Conservation (phyloP, 2,113 vertebrate species). For the Zosterops lateralis region DNA sequence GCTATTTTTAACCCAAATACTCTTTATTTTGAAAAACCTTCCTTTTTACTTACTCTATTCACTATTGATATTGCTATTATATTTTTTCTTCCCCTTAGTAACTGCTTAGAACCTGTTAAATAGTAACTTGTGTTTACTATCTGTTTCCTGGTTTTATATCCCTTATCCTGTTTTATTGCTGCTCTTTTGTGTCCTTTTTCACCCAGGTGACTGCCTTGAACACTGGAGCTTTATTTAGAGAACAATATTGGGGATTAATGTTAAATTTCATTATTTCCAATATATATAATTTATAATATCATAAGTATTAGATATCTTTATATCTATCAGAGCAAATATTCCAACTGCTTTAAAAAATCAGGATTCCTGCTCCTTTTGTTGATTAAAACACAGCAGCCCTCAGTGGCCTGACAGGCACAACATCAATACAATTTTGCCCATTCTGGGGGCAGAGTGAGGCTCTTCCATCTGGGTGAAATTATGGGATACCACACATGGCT, state of each 20-base stretch:
- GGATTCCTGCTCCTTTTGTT: background rate
- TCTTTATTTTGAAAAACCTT: background rate
- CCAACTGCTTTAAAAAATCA: background rate
- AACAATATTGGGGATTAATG: background rate
- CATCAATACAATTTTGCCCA: background rate
- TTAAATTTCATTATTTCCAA: background rate
- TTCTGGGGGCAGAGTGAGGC: background rate
- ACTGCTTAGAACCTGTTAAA: background rate
- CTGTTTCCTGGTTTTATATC: background rate
- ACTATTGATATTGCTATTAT: background rate
- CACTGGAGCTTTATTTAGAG: background rate
- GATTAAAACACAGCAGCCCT: background rate
- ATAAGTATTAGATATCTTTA: background rate
- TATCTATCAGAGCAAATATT: background rate
- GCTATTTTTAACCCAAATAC: background rate
- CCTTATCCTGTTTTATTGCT: background rate
- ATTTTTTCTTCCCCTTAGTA: background rate
- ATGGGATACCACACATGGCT: background rate
- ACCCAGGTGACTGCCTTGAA: background rate
- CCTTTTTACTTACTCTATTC: background rate
- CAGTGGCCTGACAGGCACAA: background rate
- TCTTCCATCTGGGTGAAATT: background rate
- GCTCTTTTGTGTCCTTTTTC: background rate
- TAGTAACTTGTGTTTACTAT: constrained; percentile 6
- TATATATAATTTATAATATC: background rate